Evolutionary conservation across 2,797 vertebrate species (phyloP).

Genomic region (Gymnothorax javanicus): DNA sequence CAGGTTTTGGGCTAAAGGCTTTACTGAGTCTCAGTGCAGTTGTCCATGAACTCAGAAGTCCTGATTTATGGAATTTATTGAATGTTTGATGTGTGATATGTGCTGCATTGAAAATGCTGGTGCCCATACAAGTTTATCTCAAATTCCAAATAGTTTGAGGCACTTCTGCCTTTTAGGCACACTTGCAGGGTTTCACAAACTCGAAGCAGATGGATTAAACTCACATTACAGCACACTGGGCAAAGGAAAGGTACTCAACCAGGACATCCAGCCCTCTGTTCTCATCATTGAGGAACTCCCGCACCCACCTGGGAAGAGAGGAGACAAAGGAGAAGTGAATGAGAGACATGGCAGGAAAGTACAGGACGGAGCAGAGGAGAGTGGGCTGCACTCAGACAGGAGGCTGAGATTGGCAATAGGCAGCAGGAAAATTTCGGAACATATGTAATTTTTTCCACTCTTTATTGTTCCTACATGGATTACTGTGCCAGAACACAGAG

Average conservation of each 20-base stretch:
- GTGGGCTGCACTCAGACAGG: not conserved
- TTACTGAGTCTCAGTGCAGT: too few relatives aligned
- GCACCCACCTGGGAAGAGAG: slow-evolving; percentile 85
- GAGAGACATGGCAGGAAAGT: not conserved
- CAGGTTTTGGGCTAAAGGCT: too few relatives aligned
- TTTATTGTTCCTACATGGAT: not conserved
- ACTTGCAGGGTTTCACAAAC: not conserved
- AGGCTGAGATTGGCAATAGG: not conserved
- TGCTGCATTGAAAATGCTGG: not conserved
- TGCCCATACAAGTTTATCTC: not conserved
- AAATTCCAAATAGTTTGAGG: not conserved
- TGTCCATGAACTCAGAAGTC: too few relatives aligned
- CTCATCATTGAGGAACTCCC: slow-evolving; percentile 95
- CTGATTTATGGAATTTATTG: too few relatives aligned
- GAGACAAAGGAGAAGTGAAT: not conserved
- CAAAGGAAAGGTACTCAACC: slow-evolving; percentile 96
- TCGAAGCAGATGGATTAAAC: slow-evolving; percentile 56
- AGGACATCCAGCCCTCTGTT: slow-evolving; percentile 93
- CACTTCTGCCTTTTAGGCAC: not conserved
- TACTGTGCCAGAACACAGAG: not conserved
- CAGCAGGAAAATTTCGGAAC: not conserved
- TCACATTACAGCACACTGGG: slow-evolving; percentile 95
- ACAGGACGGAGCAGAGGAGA: slow-evolving; percentile 14
- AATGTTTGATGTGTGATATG: too few relatives aligned
- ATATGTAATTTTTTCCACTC: not conserved